phyloP scores from a whole-genome alignment of 2,113 vertebrate species.

The Bothrops jararaca region DNA sequence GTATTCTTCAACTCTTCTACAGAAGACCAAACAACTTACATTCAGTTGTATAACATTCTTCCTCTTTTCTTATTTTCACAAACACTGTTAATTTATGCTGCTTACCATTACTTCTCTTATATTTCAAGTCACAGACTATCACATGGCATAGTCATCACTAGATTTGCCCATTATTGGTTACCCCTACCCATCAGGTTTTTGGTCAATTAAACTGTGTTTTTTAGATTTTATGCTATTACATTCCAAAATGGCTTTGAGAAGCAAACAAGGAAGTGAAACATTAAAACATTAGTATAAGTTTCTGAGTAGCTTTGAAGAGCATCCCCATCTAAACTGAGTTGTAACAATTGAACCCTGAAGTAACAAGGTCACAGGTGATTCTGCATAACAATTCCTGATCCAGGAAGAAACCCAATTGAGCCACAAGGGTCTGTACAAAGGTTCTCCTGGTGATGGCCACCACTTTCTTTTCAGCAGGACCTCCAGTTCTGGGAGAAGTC shows the following conservation, averaged over 20 bases:
- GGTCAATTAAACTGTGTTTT: neutral
- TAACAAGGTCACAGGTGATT: neutral
- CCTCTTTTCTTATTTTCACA: neutral
- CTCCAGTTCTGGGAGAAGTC: neutral
- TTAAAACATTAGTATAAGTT: neutral
- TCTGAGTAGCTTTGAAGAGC: neutral
- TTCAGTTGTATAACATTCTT: neutral
- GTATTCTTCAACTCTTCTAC: neutral
- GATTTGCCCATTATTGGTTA: too few species aligned
- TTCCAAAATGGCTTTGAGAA: neutral
- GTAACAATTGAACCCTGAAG: neutral
- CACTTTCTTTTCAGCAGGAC: neutral
- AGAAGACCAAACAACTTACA: neutral
- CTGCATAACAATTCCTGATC: neutral
- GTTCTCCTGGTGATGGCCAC: neutral
- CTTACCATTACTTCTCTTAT: too few species aligned
- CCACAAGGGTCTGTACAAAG: neutral
- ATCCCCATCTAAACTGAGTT: neutral
- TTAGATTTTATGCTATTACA: neutral
- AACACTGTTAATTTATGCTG: neutral
- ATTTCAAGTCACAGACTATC: too few species aligned
- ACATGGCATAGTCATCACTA: too few species aligned
- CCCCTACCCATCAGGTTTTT: neutral
- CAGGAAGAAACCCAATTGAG: neutral
- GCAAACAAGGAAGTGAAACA: neutral